phyloP scores from a whole-genome alignment of 2,888 invertebrate genomes.

The Eupsilia transversa region DNA sequence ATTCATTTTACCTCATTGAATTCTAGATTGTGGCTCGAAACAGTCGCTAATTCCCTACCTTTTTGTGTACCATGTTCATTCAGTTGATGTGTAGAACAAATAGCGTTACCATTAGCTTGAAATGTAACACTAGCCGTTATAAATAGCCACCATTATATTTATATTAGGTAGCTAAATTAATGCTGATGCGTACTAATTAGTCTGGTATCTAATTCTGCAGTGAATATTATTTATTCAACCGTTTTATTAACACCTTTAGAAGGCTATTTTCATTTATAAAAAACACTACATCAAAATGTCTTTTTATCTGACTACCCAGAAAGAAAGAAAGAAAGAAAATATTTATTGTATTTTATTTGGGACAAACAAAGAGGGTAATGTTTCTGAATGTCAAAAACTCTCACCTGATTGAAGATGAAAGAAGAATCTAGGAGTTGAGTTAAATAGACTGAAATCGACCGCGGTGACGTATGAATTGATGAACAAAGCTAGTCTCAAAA shows the following conservation, averaged over 20 bases:
- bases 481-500: background rate
- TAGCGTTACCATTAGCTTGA: constrained; percentile 14
- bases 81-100: background rate
- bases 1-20: constrained; percentile 12
- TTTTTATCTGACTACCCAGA: background rate
- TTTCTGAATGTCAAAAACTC: background rate
- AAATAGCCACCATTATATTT: constrained; percentile 30
- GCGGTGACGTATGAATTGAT: background rate
- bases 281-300: background rate
- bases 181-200: constrained; percentile 36
- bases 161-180: constrained; percentile 49
- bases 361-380: background rate
- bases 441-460: background rate
- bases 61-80: constrained; percentile 4
- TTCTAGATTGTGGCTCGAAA: background rate
- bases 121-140: constrained; percentile 1
- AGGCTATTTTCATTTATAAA: background rate
- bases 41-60: background rate
- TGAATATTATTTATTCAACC: constrained; percentile 14
- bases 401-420: background rate
- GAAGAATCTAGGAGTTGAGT: background rate
- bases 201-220: constrained; percentile 23
- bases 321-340: too few species aligned
- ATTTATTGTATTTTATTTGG: too few species aligned
- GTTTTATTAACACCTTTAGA: background rate